Percentiles rank a stretch among this genome's conserved stretches.
These are phyloP conservation scores for Paramormyrops hopkinsi DNA, from an alignment of 2,797 vertebrate genomes.

Conservation along the genomic window DNA sequence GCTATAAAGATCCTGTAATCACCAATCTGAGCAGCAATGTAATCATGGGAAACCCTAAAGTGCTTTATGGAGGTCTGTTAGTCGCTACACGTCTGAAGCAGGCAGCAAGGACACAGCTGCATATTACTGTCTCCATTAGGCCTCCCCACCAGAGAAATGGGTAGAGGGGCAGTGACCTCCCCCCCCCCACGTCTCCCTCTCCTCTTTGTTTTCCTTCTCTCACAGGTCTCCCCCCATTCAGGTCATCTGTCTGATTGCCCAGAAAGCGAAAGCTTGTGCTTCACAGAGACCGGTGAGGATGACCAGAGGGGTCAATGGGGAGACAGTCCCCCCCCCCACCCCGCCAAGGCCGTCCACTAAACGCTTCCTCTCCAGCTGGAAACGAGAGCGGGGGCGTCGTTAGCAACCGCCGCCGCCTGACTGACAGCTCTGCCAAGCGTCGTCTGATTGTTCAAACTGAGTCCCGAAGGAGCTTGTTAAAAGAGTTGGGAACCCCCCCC, in stretches of 20 bases:
- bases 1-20: not conserved
- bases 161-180: not conserved
- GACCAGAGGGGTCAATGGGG: not conserved
- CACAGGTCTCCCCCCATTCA: not conserved
- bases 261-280: not conserved
- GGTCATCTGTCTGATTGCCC: not conserved
- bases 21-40: not conserved
- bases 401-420: not conserved
- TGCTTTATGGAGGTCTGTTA: not conserved
- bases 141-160: not conserved
- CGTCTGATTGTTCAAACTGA: constrained; percentile 48
- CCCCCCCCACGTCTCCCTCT: not conserved
- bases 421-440: not conserved
- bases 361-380: not conserved
- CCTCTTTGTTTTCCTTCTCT: not conserved
- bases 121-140: not conserved
- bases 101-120: not conserved
- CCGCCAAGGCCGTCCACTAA: not conserved
- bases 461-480: constrained; percentile 68
- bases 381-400: not conserved
- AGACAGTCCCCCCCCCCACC: not conserved
- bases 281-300: not conserved
- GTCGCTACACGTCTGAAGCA: not conserved
- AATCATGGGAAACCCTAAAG: not conserved
- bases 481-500: constrained; percentile 44